Percentiles rank a stretch among this genome's conserved stretches.
These are phyloP conservation scores for Sarcophaga variegata DNA, from an alignment of 2,888 invertebrate species.

Conservation along the genomic window DNA sequence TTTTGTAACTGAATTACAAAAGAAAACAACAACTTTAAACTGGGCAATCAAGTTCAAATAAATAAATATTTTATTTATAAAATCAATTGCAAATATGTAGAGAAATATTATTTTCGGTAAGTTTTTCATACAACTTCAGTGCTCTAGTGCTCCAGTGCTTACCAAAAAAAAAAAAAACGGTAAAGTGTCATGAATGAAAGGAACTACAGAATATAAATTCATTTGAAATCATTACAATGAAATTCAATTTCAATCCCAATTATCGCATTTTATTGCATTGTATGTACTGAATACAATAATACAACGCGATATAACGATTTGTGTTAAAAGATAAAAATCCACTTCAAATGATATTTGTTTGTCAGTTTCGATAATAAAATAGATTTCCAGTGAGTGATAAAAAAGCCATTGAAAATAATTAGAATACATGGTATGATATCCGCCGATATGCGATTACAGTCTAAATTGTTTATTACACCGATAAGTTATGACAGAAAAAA, in stretches of 20 bases:
- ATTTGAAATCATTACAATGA: not conserved
- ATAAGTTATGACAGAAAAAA: slow-evolving; percentile 23
- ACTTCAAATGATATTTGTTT: not conserved
- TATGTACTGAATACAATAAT: no score
- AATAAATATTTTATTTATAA: slow-evolving; percentile 69
- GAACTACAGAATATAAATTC: not conserved
- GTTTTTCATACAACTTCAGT: slow-evolving; percentile 28
- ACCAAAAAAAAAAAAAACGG: not conserved
- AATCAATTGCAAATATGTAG: slow-evolving; percentile 69
- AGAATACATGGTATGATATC: not conserved
- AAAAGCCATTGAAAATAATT: slow-evolving; percentile 11
- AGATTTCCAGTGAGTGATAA: slow-evolving; percentile 31
- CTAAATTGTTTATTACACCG: not conserved
- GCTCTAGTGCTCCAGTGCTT: no score
- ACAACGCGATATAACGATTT: not conserved
- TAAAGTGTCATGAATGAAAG: not conserved
- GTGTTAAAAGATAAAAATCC: slow-evolving; percentile 4
- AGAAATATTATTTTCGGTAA: slow-evolving; percentile 69
- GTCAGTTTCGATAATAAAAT: slow-evolving; percentile 1
- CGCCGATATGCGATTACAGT: not conserved
- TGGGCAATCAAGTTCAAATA: slow-evolving; percentile 70
- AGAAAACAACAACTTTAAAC: slow-evolving; percentile 51
- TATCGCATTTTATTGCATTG: no score
- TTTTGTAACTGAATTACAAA: not conserved
- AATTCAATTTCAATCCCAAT: not conserved